These are phyloP conservation scores for Xerus rutilus DNA, from an alignment of 2,797 vertebrate species.

Conservation along the genomic window DNA sequence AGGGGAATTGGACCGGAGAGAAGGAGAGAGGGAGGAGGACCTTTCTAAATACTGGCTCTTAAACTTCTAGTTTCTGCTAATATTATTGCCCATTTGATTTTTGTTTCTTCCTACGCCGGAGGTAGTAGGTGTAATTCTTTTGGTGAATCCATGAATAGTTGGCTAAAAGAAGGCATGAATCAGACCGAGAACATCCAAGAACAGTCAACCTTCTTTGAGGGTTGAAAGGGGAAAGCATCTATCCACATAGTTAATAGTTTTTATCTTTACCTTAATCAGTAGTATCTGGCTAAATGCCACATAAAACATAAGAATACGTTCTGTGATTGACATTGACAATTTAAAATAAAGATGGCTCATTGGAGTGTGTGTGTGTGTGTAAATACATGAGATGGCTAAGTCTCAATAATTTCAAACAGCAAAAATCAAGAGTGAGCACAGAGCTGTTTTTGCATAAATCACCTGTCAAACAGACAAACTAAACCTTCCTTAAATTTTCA, in stretches of 20 bases:
- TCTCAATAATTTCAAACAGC: conserved; percentile 29
- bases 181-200: conserved; percentile 49
- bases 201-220: conserved; percentile 13
- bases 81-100: conserved; percentile 60
- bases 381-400: background rate
- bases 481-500: conserved; percentile 42
- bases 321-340: background rate
- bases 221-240: conserved; percentile 24
- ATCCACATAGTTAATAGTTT: conserved; percentile 49
- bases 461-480: conserved; percentile 13
- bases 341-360: background rate
- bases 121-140: conserved; percentile 81
- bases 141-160: conserved; percentile 63
- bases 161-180: conserved; percentile 61
- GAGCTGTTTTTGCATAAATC: conserved; percentile 46
- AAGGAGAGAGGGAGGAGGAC: background rate
- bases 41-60: conserved; percentile 61
- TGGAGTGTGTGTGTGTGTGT: background rate
- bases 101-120: conserved; percentile 67
- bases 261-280: background rate
- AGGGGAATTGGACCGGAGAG: conserved; percentile 6
- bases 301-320: background rate
- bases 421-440: conserved; percentile 41
- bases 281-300: conserved; percentile 23
- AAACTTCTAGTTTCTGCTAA: conserved; percentile 77